A percentile compares a stretch with the other conserved stretches of the same genome.
phyloP scores from a whole-genome alignment of 2,797 vertebrate species.

The Euphonia xanthogaster region DNA sequence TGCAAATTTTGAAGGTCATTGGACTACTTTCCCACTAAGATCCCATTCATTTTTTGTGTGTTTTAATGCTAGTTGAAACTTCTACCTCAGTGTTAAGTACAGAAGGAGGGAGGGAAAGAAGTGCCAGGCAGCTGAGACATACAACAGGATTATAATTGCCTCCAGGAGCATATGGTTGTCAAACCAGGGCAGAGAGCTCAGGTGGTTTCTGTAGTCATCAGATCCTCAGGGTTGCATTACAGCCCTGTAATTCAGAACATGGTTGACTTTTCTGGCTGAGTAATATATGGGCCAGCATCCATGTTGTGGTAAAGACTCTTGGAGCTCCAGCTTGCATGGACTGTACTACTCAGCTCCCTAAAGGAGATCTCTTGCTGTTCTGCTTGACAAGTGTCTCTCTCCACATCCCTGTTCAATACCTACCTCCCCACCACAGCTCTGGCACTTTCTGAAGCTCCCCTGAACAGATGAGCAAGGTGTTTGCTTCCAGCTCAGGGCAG shows the following conservation, averaged over 20 bases:
- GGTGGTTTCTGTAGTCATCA: not conserved
- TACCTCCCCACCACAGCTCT: not conserved
- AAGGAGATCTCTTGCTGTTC: not conserved
- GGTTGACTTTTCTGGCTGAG: not conserved
- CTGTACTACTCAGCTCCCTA: rapidly evolving
- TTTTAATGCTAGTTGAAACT: constrained; percentile 15
- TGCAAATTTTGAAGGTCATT: not conserved
- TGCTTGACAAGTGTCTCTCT: not conserved
- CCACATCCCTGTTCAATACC: not conserved
- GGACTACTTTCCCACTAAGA: not conserved
- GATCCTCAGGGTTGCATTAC: not conserved
- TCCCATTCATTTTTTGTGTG: not conserved
- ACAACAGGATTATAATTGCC: not conserved
- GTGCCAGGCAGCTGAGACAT: not conserved
- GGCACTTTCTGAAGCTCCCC: not conserved
- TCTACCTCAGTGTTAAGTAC: constrained; percentile 30
- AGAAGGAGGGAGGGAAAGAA: not conserved
- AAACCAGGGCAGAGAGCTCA: not conserved
- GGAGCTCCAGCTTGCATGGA: not conserved
- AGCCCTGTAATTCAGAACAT: not conserved
- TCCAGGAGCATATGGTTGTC: not conserved
- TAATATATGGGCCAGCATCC: not conserved
- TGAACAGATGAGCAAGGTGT: not conserved
- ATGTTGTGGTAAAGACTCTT: not conserved
- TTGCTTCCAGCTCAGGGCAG: not conserved